phyloP scores from a whole-genome alignment of 2,888 invertebrate genomes.

The Stenurella melanura region DNA sequence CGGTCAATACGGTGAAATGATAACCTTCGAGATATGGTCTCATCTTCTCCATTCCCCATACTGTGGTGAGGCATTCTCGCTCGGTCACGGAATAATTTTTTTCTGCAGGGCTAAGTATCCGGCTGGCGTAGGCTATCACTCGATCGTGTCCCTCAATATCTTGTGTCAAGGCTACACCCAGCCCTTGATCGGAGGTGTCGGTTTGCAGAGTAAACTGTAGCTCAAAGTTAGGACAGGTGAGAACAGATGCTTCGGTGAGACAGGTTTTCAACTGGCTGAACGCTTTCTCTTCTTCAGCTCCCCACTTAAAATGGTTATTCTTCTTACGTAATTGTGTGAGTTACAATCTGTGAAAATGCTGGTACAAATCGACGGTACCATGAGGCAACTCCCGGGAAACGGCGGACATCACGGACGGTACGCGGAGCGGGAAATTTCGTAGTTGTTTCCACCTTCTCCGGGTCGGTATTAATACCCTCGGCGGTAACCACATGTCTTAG shows the following conservation, averaged over 20 bases:
- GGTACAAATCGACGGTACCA: slow-evolving; percentile 55
- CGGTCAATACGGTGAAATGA: not conserved
- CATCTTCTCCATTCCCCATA: not conserved
- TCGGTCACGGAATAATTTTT: not conserved
- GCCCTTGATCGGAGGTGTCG: not conserved
- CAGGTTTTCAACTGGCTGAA: slow-evolving; percentile 20
- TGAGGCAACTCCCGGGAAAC: too few relatives aligned
- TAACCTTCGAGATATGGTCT: not conserved
- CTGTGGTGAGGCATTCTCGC: not conserved
- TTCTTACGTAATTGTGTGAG: slow-evolving; percentile 23
- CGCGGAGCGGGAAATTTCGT: too few relatives aligned
- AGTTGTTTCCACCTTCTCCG: too few relatives aligned
- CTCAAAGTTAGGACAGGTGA: not conserved
- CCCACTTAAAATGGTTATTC: slow-evolving; percentile 20
- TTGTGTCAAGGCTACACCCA: too few relatives aligned
- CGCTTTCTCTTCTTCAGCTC: not conserved
- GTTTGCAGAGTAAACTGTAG: too few relatives aligned
- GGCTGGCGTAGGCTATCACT: too few relatives aligned
- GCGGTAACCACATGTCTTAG: too few relatives aligned
- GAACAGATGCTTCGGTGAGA: slow-evolving; percentile 25
- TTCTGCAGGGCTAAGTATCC: too few relatives aligned
- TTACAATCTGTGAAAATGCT: slow-evolving; percentile 29
- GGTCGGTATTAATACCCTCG: too few relatives aligned
- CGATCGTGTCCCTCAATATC: too few relatives aligned
- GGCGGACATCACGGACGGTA: too few relatives aligned